Evolutionary conservation across 2,888 invertebrate genomes (phyloP), one percentile per base, ranked within the genome.

Genomic region (Epinotia demarniana): DNA sequence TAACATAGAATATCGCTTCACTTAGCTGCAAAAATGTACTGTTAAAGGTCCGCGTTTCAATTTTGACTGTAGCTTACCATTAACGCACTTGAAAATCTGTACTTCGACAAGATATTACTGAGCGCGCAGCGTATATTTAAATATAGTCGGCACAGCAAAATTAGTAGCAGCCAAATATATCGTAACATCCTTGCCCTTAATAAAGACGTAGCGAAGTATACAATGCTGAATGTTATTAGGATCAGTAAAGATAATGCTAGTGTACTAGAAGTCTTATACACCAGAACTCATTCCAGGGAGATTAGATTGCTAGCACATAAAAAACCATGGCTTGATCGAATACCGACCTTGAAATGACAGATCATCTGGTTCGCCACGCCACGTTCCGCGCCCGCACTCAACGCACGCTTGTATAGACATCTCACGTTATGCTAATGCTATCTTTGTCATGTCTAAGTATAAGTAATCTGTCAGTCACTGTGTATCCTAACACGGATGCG

Each of bases 331-430:
- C 8, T 39, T 61, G 12, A 18, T 39, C 39, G 0, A 39, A 43
- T 11, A 60, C 33, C 61, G 18, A 18, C 16, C 19, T 18, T 46
- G 18, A 18, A 63, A 63, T 6, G 46, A 11, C n/a, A 3, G 18
- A 9, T 11, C 69, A 27, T 46, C 46, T 12, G 39, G 11, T 5
- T n/a, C 58, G 46, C 16, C 58, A 49, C 70, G 13, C 58, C 33
- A 39, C 60, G 63, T 58, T n/a, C 18, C 74, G 75, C 67, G 64
- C 70, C 60, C 60, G 46, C 13, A 19, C 39, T 27, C 19, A 27
- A 19, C 57, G 58, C 43, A 18, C 39, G 11, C 57, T 23, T 9
- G 57, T n/a, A 5, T 43, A 9, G n/a, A 33, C 3, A 16, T 39
- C 19, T 68, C 43, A 68, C 23, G 57, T 11, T 16, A 68, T 68